Evolutionary conservation across 1,140 invertebrate species (phyloP).

Genomic region (Campoletis sonorensis): DNA sequence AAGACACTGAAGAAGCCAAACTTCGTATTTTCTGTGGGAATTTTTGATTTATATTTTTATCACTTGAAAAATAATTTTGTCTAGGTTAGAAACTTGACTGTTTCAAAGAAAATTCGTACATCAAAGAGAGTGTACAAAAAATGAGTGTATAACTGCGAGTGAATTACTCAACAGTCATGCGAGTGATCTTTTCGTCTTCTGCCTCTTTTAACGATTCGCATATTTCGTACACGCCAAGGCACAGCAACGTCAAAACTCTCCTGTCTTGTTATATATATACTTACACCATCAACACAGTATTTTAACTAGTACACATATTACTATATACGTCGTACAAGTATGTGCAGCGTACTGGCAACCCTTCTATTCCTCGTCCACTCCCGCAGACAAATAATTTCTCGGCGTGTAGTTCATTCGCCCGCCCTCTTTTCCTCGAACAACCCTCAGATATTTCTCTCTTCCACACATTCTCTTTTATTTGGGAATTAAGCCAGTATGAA

Average conservation of each 20-base stretch:
- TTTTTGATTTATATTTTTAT: too few species aligned
- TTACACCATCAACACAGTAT: neutral
- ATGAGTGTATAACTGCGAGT: too few species aligned
- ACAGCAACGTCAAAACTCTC: constrained; percentile 1
- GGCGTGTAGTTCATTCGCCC: constrained; percentile 28
- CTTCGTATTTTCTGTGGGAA: too few species aligned
- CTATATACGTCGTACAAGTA: constrained; percentile 26
- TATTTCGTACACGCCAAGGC: neutral
- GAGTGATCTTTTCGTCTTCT: too few species aligned
- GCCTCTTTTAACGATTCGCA: neutral
- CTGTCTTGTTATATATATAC: neutral
- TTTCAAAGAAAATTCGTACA: too few species aligned
- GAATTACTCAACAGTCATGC: too few species aligned
- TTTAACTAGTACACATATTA: neutral
- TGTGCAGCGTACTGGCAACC: constrained; percentile 4
- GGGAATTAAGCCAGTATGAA: constrained; percentile 44
- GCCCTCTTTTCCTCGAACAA: constrained; percentile 10
- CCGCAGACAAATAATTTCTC: constrained; percentile 49
- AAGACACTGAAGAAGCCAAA: too few species aligned
- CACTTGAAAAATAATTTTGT: too few species aligned
- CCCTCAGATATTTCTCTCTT: constrained; percentile 16
- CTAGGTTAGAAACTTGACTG: too few species aligned
- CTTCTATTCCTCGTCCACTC: constrained; percentile 8
- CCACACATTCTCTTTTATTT: neutral
- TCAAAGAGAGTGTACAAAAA: too few species aligned